Percentiles rank a stretch among this genome's conserved stretches.
Conservation (phyloP, 2,888 invertebrate species). For the Thymelicus sylvestris region DNA sequence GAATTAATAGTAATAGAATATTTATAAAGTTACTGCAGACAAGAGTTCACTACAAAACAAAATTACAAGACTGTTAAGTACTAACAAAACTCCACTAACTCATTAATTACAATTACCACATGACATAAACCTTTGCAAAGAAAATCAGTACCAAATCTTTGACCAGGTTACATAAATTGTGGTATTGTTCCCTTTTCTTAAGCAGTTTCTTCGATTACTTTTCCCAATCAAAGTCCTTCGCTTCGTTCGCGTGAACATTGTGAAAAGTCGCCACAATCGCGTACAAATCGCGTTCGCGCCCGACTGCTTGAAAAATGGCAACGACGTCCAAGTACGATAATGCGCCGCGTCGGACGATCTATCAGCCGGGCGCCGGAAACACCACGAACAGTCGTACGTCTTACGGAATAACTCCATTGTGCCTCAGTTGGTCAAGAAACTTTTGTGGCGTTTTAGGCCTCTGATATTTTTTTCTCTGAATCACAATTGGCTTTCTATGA, state of each 20-base stretch:
- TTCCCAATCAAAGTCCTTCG: conserved; percentile 39
- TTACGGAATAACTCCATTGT: conserved; percentile 47
- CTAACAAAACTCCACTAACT: too few species aligned
- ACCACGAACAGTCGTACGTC: conserved; percentile 44
- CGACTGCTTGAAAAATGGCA: conserved; percentile 65
- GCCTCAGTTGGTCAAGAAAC: conserved; percentile 12
- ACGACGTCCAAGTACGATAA: conserved; percentile 64
- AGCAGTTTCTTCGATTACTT: conserved; percentile 14
- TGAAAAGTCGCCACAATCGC: conserved; percentile 32
- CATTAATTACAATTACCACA: too few species aligned
- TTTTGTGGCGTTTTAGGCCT: conserved; percentile 18
- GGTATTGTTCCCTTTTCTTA: background rate
- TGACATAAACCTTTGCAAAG: too few species aligned
- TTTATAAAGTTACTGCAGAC: too few species aligned
- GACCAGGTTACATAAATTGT: background rate
- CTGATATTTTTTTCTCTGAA: background rate
- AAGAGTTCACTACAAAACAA: too few species aligned
- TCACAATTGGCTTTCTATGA: too few species aligned
- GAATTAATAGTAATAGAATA: too few species aligned
- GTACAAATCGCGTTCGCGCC: conserved; percentile 51
- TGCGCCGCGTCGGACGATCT: conserved; percentile 66
- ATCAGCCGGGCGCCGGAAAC: conserved; percentile 54
- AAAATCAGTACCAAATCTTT: too few species aligned
- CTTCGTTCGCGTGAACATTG: conserved; percentile 29
- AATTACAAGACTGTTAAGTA: too few species aligned